These are phyloP conservation scores for Catharus ustulatus DNA, from an alignment of 2,797 vertebrate species.

Conservation along the genomic window DNA sequence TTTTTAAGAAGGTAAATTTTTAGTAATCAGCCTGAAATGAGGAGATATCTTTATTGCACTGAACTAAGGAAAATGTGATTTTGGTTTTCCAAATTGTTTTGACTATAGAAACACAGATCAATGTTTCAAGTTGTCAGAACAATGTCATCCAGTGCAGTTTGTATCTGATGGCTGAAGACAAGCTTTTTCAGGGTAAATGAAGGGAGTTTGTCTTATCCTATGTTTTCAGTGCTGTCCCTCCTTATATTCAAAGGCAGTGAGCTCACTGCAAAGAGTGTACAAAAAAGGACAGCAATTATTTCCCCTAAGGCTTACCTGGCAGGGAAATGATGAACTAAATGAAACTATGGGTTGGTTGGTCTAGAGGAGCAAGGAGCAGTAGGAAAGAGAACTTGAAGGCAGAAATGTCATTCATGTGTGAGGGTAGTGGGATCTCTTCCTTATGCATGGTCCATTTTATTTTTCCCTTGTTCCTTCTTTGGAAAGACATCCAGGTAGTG, in stretches of 20 bases:
- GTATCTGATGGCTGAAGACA: background rate
- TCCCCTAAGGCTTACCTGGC: conserved; percentile 11
- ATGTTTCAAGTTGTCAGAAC: conserved; percentile 8
- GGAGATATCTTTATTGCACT: background rate
- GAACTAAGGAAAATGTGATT: background rate
- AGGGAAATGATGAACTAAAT: conserved; percentile 5
- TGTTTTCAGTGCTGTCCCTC: background rate
- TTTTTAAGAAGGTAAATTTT: background rate
- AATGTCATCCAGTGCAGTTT: background rate
- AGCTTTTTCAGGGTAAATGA: background rate
- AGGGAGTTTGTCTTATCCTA: background rate
- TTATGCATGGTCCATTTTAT: background rate
- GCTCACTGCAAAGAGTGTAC: background rate
- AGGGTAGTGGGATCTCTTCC: background rate
- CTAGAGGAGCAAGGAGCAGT: background rate
- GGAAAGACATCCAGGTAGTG: background rate
- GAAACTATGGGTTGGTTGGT: background rate
- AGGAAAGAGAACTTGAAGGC: background rate
- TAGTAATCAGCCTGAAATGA: background rate
- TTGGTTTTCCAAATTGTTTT: background rate
- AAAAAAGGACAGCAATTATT: background rate
- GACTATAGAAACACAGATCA: background rate
- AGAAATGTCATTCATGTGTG: background rate
- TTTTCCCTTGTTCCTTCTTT: background rate
- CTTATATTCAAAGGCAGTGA: background rate